These are phyloP conservation scores for Sarcophaga carnaria DNA, from an alignment of 2,888 invertebrate genomes.

Conservation along the genomic window DNA sequence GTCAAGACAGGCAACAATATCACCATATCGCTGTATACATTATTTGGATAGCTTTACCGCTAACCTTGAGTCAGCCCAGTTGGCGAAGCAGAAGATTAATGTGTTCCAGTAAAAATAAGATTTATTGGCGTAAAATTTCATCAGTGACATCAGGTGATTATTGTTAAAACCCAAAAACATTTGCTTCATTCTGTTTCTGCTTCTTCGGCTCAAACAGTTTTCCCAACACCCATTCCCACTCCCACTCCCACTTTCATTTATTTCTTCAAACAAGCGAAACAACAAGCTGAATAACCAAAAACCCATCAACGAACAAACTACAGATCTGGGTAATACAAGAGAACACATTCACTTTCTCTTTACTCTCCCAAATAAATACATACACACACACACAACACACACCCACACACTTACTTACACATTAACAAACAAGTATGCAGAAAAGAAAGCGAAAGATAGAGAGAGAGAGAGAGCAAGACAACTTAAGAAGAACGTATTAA, in stretches of 20 bases:
- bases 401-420: neutral
- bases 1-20: neutral
- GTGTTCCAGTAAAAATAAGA: conserved; percentile 71
- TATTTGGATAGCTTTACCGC: neutral
- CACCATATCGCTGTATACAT: neutral
- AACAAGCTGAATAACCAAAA: no score
- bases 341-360: neutral
- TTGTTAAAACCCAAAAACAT: conserved; percentile 61
- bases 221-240: conserved; percentile 51
- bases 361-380: neutral
- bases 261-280: no score
- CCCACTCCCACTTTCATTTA: no score
- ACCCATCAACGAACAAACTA: neutral
- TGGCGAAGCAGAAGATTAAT: conserved; percentile 71
- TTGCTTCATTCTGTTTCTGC: conserved; percentile 21
- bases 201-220: neutral
- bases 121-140: conserved; percentile 75
- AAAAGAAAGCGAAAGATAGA: neutral
- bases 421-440: neutral
- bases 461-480: neutral
- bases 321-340: neutral
- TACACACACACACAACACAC: neutral
- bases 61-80: neutral
- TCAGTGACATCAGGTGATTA: conserved; percentile 73
- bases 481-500: conserved; percentile 26